Base-by-base conservation (phyloP, 2,797 vertebrate genomes). In the Dromococcyx pavoninus region DNA sequence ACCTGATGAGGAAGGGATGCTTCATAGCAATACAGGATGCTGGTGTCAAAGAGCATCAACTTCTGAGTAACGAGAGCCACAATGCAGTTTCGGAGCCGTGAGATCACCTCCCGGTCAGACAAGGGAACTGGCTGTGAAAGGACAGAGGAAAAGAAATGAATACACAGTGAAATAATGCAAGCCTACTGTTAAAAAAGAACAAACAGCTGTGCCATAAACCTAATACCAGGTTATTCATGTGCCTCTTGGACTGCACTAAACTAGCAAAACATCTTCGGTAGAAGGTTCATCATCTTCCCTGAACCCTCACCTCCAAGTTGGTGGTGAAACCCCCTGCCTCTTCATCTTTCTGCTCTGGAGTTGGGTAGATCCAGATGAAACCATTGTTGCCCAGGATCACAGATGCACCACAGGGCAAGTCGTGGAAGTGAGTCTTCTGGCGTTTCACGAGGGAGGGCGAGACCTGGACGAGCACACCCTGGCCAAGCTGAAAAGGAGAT, bases 391-490 rank as follows among this genome's bases (percentile, higher is more conserved):
- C 99, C 0, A 99, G 98, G 89, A 99, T 99, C 85, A 99, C 94
- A 0, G 99, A 99, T 1, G 99, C 99, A 10, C 99, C 99, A 15
- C 99, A 99, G 0, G 99, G 98, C 86, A 99, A 95, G 93, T 99
- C 99, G 24, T 99, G 99, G 97, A 99, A 99, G 93, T 99, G 99
- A 24, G 99, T 99, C 98, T 99, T 99, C 96, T 99, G 99, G 65
- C 99, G 98, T 92, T 99, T 99, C 95, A 99, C 98, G 30, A 99
- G 97, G 32, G 99, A 99, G 3, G 99, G 99, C 0, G 99, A 99
- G 7, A 99, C 98, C 94, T 98, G 98, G 25, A 99, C 98, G 23
- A 99, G 96, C 44, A 99, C 99, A 15, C 99, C 99, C 94, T 99
- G 99, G 57, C 98, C 99, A 67, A 99, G 98, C 99, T 99, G 83